Base-by-base conservation (phyloP, 1,140 invertebrate genomes). In the Brachionus sp. region DNA sequence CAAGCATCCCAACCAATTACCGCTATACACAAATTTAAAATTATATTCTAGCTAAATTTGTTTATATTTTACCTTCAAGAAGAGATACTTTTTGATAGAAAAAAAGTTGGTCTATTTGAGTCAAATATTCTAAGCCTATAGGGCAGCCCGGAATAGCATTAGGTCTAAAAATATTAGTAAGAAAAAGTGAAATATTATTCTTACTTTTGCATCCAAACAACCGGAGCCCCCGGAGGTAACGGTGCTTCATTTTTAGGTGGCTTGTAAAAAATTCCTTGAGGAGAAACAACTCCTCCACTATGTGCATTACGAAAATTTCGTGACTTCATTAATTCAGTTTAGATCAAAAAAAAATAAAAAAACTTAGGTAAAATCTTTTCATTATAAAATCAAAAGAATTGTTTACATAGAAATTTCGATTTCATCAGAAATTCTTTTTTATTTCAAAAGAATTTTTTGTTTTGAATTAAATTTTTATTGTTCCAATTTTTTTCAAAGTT, bases 121-220 rank as follows among this genome's bases (percentile, higher is more conserved):
- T 94, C 90, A 97, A 92, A 91, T 95, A 97, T 91, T 95, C 95
- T 91, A 97, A 93, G 84, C 95, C 95, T 86, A 92, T 93, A 75
- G 93, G 95, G 90, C 93, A 95, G 87, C 92, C 94, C 88, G 91
- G 92, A 64, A 87, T 85, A 85, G 91, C 91, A 90, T 91, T 90
- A 83, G 92, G 93, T 87, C 92, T 91, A 16, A 66, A 66, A 66
- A 33, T 1, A 39, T 44, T 70, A 39, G 37, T 10, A 39, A 70
- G 37, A 39, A 39, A 39, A 70, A 39, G 5, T 42, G 7, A 16
- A 19, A 39, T 42, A 12, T 16, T 39, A 19, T 37, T n/a, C 1
- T 64, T 70, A 70, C 66, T 19, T 70, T 70, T 70, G 66, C 66
- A 70, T 70, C 66, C 66, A 70, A 37, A 70, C 66, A 39, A 70